Base-by-base conservation (phyloP, 1,140 invertebrate genomes). In the Listronotus oregonensis region DNA sequence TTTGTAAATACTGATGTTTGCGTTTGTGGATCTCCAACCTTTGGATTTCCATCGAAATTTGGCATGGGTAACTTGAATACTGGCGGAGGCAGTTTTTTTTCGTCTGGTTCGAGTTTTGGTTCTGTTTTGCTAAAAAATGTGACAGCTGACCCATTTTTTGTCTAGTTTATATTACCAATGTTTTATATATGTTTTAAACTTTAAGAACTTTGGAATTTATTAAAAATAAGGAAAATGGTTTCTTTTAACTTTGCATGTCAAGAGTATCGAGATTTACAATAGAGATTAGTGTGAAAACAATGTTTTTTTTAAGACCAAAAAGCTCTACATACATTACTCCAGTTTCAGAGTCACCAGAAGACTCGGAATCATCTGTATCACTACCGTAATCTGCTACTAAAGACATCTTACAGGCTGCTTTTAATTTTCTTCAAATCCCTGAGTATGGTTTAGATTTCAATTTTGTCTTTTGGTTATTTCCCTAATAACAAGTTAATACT, bases 1-100 rank as follows among this genome's bases (percentile, higher is more conserved):
- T 96, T 97, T 21, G 85, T 87, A 79, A 96, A 97, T 4, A 96
- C 93, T 2, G 89, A 91, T 55, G 82, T 84, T 71, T 81, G 81
- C 39, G 80, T 65, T 32, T 52, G 31, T 34, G 10, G 6, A 31
- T 14, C 47, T 11, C 60, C 50, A 18, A 64, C 54, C 58, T n/a
- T 18, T 5, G 79, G 77, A 60, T 74, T 70, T 34, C 75, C 76
- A 64, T 81, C 78, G 68, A 85, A 85, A 46, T 80, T 80, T 10
- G 84, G 84, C 14, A 79, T 80, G 0, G 84, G 84, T 71, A 85
- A 79, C 46, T 64, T 57, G 14, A 56, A 39, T 3, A 17, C 44
- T 31, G 60, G 37, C 34, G 31, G 21, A 11, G 52, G 27, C 8
- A 39, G 9, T 18, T 43, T 43, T 39, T 52, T 34, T 5, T 56